A percentile compares a stretch with the other conserved stretches of the same genome.
Evolutionary conservation across 2,888 invertebrate genomes (phyloP).

Genomic region (Drosophila aldrichi): DNA sequence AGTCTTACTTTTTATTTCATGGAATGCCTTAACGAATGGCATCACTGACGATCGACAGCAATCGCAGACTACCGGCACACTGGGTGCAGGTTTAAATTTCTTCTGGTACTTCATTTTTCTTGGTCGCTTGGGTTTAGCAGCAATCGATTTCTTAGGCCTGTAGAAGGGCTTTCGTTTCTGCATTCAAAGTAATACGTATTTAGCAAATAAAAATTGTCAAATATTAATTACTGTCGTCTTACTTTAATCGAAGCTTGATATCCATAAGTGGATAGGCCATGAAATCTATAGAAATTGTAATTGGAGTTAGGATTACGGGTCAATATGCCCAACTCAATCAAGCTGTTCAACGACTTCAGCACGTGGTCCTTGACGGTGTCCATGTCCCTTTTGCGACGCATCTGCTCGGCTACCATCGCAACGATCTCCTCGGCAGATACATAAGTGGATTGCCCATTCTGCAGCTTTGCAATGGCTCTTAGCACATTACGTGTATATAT

Average conservation of each 20-base stretch:
- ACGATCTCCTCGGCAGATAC: background rate
- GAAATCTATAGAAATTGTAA: background rate
- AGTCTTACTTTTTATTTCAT: background rate
- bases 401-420: background rate
- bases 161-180: background rate
- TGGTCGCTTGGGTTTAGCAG: background rate
- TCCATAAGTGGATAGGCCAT: rapidly evolving
- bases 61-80: background rate
- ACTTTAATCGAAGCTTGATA: background rate
- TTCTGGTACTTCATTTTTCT: background rate
- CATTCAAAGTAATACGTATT: too few relatives aligned
- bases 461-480: background rate
- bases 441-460: background rate
- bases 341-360: background rate
- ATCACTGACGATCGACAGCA: background rate
- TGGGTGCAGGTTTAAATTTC: background rate
- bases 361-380: background rate
- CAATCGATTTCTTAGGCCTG: background rate
- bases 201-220: background rate
- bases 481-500: background rate
- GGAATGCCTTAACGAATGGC: background rate
- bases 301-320: background rate
- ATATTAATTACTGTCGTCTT: background rate
- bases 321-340: conserved; percentile 1
- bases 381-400: background rate